A percentile compares a stretch with the other conserved stretches of the same genome.
Conservation (phyloP, 2,113 vertebrate species). For the Pedionomus torquatus region DNA sequence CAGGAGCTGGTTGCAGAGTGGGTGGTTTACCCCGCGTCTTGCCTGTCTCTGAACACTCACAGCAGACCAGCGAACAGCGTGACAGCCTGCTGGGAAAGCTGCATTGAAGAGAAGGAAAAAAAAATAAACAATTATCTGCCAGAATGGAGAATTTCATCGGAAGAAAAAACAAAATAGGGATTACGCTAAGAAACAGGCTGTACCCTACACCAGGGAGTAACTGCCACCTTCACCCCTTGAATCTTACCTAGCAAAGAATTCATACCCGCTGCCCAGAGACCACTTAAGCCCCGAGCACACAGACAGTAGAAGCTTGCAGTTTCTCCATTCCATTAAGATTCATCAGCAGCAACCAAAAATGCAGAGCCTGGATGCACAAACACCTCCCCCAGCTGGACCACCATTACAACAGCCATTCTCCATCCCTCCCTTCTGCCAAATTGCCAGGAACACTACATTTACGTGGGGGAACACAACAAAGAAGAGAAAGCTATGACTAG, state of each 20-base stretch:
- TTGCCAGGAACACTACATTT: neutral
- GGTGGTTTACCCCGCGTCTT: neutral
- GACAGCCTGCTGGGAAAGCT: neutral
- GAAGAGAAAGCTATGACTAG: neutral
- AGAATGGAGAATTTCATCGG: neutral
- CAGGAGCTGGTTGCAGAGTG: neutral
- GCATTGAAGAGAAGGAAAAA: neutral
- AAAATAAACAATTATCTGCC: neutral
- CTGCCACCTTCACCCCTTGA: neutral
- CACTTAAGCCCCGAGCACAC: neutral
- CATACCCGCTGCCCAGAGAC: neutral
- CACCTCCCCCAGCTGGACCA: neutral
- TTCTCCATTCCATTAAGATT: neutral
- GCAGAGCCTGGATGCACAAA: neutral
- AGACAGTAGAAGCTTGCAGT: too few species aligned
- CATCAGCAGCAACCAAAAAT: neutral
- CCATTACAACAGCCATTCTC: neutral
- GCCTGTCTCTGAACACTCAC: neutral
- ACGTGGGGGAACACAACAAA: neutral
- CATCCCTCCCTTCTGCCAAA: neutral
- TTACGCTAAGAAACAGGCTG: neutral
- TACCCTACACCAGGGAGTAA: neutral
- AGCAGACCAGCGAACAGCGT: neutral
- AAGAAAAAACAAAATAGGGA: neutral
- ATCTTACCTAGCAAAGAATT: too few species aligned